Base-by-base conservation (phyloP, 2,888 invertebrate genomes). In the Chamaedrilus cognettii region DNA sequence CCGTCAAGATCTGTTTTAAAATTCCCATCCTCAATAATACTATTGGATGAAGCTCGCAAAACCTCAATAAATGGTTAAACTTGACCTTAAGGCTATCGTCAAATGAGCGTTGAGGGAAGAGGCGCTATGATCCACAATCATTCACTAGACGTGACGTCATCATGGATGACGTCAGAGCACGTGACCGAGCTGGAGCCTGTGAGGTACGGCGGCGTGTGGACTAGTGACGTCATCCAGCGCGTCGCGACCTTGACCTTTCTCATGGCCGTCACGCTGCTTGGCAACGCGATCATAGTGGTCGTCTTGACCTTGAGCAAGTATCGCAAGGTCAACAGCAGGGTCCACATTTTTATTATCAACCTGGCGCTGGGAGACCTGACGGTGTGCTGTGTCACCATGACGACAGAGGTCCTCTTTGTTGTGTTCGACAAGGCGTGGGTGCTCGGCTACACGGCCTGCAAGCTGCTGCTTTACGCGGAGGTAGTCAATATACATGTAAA, bases 331-430 rank as follows among this genome's bases (percentile, higher is more conserved):
- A 77, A 81, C 63, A 80, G 80, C 68, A 75, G 85, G 26, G 84
- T 85, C n/a, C 85, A 85, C 71, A 81, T 85, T 56, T 85, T 84
- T 75, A 85, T 85, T 65, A 77, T 85, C 32, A 82, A 85, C 71
- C 75, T 85, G 60, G 85, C 85, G 2, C 74, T 84, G 7, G 85
- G 84, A 0, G 85, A 85, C 72, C 74, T 85, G 31, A 79, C 83
- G 2, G 84, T 85, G 15, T 83, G 83, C 70, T 75, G 77, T 57
- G 79, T 82, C 59, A 84, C 84, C 5, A 85, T 85, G 84, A 81
- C 84, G n/a, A 82, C 83, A 1, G 66, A 66, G 55, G 56, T 64
- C 11, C 55, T 66, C 32, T 66, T 66, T 35, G 66, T 66, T 23
- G 66, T 61, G 1, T 60, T 61, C 33, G 60, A 66, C 30, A 61